Evolutionary conservation across 2,797 vertebrate genomes (phyloP), one percentile per base, ranked within the genome.

Genomic region (Oreochromis mossambicus): DNA sequence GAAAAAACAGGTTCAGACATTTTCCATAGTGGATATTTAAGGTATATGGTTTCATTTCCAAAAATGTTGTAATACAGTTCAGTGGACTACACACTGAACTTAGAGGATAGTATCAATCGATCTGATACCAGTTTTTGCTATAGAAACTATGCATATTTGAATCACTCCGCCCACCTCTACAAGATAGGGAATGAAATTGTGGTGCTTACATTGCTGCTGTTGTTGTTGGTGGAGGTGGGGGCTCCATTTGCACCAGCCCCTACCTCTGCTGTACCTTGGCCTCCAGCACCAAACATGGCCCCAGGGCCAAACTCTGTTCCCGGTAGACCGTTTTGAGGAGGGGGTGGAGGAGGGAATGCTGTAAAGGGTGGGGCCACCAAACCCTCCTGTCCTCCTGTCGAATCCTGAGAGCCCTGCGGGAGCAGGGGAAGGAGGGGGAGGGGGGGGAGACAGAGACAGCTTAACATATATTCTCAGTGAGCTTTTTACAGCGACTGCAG

Each of bases 311-410:
- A 96, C 87, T 96, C 95, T 9, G 94, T 81, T 73, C 91, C 95
- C 2, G 93, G 84, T 55, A 96, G 90, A 46, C 96, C 96, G 80
- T 96, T 96, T 82, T 96, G 96, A 80, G 96, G 95, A 73, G 96
- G 96, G 6, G 95, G 95, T 2, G 95, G 95, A 82, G 95, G 96
- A 5, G 94, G 95, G 84, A 96, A 96, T 5, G 94, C 88, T 73
- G 95, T 14, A 48, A 96, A 96, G 87, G 96, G 95, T 10, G 95
- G 94, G 86, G 95, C 94, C 73, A 96, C 94, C 86, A 95, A 61
- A 48, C 94, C 95, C 77, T 96, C 96, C 93, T 95, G 95, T 89
- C 91, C 95, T 90, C 93, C 96, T 86, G 95, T 88, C 32, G 95
- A 95, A 86, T 96, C 95, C 90, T 96, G 96, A 91, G 94, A 92